Percentiles rank a stretch among this genome's conserved stretches.
These are phyloP conservation scores for Neotoma lepida DNA, from an alignment of 2,113 vertebrate species.

Conservation along the genomic window DNA sequence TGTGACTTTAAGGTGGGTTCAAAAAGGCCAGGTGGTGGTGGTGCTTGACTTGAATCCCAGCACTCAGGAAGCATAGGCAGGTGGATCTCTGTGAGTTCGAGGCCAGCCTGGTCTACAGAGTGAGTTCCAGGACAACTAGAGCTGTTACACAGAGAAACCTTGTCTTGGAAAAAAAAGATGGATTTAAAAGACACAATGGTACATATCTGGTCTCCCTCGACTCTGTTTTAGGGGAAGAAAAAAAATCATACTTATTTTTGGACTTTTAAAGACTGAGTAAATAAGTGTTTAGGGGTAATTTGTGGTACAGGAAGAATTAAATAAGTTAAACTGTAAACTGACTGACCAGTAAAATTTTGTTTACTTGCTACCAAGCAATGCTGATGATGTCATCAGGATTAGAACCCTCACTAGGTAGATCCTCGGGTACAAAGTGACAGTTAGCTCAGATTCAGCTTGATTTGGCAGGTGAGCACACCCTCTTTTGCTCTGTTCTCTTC, in stretches of 20 bases:
- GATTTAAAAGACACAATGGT: too few relatives aligned
- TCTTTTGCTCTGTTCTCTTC: background rate
- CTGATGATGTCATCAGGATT: background rate
- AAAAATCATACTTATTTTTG: background rate
- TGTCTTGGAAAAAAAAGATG: too few relatives aligned
- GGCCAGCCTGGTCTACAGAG: too few relatives aligned
- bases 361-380: background rate
- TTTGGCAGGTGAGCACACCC: background rate
- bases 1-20: too few relatives aligned
- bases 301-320: background rate
- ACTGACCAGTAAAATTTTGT: slow-evolving; percentile 7
- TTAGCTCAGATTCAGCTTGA: background rate
- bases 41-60: too few relatives aligned
- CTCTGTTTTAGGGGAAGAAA: too few relatives aligned
- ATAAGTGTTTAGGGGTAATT: background rate
- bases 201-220: too few relatives aligned
- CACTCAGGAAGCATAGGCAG: too few relatives aligned
- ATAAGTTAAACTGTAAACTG: background rate
- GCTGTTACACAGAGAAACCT: too few relatives aligned
- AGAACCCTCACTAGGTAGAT: background rate
- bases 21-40: too few relatives aligned
- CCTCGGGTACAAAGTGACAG: background rate
- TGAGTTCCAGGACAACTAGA: too few relatives aligned
- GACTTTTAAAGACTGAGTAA: background rate
- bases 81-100: too few relatives aligned